Evolutionary conservation across 1,140 invertebrate genomes (phyloP), one percentile per base, ranked within the genome.

Genomic region (Ridgeia piscesae): DNA sequence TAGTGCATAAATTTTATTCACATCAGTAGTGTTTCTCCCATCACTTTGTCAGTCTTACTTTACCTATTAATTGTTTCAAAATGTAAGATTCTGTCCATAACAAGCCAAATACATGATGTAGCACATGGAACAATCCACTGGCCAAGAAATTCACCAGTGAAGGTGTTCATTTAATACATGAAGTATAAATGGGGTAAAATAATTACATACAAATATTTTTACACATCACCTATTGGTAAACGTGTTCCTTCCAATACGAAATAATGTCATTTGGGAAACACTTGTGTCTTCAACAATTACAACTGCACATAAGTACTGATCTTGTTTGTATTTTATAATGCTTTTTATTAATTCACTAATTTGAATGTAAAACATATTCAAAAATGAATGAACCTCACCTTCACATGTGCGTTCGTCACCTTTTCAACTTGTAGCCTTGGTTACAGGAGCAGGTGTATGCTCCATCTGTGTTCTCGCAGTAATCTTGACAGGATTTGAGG

Each of bases 361-460:
- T 77, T 77, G 58, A 14, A 77, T 21, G 17, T 31, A 77, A 21
- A 77, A 77, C 27, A 77, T 77, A 77, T 77, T 77, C 8, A 77
- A 77, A 77, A 77, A 6, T 77, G 58, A 31, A 77, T 77, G 8
- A 77, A 77, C 11, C 89, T 90, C 89, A 90, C 89, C 89, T 42
- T 90, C 34, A 42, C 89, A 90, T n/a, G n/a, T n/a, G n/a, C 89
- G 89, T n/a, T 42, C 27, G 89, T 90, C 89, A 34, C 89, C 89
- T 34, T n/a, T 1, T 90, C 34, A 90, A 42, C 89, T 34, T 35
- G 89, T 90, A 90, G 89, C 89, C 89, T 34, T 34, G 34, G 1
- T 90, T 42, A 90, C 89, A 90, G 6, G 34, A 35, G 89, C 89
- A 90, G 34, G 2, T 27, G 89, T 35, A 90, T 1, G 6, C 34